These are phyloP conservation scores for Tetramorium alpestre DNA, from an alignment of 1,140 invertebrate species.

Conservation along the genomic window DNA sequence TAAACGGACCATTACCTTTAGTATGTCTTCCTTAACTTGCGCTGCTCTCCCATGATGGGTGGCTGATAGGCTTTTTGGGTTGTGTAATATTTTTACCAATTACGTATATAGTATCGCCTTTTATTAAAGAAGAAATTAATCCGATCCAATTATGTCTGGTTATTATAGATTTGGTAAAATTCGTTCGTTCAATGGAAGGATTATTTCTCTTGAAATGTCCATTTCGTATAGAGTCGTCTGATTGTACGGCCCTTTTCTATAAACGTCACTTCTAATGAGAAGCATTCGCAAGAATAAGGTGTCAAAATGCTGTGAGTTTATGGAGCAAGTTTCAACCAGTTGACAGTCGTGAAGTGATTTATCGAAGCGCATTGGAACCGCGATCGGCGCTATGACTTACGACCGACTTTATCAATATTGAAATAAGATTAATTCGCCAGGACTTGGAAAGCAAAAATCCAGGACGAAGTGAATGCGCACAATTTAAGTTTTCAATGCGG, in stretches of 20 bases:
- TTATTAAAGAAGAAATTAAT: neutral
- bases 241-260: neutral
- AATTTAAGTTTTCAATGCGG: conserved; percentile 60
- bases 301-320: conserved; percentile 37
- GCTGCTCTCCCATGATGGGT: conserved; percentile 46
- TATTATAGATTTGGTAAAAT: neutral
- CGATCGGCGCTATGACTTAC: conserved; percentile 51
- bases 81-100: conserved; percentile 5
- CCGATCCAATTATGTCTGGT: neutral
- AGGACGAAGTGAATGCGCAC: conserved; percentile 53
- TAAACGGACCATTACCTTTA: conserved; percentile 66
- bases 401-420: conserved; percentile 61
- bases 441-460: conserved; percentile 46
- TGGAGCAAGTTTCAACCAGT: conserved; percentile 20
- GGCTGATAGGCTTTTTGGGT: conserved; percentile 44
- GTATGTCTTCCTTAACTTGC: conserved; percentile 61
- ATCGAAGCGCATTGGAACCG: conserved; percentile 39
- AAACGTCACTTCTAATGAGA: conserved; percentile 33
- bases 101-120: neutral
- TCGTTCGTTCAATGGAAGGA: neutral
- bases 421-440: conserved; percentile 55
- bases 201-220: neutral
- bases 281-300: conserved; percentile 20
- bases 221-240: neutral
- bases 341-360: conserved; percentile 47